Conservation (phyloP, 2,888 invertebrate genomes). For the Anorthoa munda region DNA sequence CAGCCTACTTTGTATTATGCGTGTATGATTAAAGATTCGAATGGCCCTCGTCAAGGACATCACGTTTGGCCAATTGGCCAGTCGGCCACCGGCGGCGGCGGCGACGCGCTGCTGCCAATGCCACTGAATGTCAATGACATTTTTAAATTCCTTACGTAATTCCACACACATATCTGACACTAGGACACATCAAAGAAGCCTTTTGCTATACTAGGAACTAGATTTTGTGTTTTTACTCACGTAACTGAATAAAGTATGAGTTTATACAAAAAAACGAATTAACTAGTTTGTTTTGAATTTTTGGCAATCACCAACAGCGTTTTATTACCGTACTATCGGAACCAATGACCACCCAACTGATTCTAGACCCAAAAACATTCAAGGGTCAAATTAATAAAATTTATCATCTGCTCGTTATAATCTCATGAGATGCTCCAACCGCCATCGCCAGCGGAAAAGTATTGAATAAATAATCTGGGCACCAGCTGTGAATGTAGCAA, state of each 20-base stretch:
- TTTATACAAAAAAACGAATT: neutral
- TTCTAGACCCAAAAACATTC: constrained; percentile 38
- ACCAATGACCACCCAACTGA: constrained; percentile 16
- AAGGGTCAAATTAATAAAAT: constrained; percentile 56
- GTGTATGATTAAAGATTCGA: constrained; percentile 67
- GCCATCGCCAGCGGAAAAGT: constrained; percentile 37
- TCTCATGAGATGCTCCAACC: constrained; percentile 26
- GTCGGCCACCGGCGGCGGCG: constrained; percentile 70
- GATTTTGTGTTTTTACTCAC: constrained; percentile 17
- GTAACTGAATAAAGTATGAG: constrained; percentile 3
- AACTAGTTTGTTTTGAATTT: neutral
- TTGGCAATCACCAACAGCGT: neutral
- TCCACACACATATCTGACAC: constrained; percentile 57
- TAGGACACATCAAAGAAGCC: constrained; percentile 38
- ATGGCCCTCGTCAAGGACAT: constrained; percentile 76
- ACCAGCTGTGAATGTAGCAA: constrained; percentile 56
- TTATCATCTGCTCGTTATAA: constrained; percentile 52
- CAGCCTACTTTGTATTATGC: constrained; percentile 53
- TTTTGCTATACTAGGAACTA: constrained; percentile 23
- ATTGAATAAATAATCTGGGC: constrained; percentile 45
- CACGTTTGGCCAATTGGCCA: constrained; percentile 75
- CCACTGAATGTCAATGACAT: constrained; percentile 79
- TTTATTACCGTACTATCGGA: constrained; percentile 37
- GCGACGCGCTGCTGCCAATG: constrained; percentile 66
- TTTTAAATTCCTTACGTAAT: constrained; percentile 73